Percentiles rank a stretch among this genome's conserved stretches.
phyloP scores from a whole-genome alignment of 2,888 invertebrate species.

The Phengaris arion region DNA sequence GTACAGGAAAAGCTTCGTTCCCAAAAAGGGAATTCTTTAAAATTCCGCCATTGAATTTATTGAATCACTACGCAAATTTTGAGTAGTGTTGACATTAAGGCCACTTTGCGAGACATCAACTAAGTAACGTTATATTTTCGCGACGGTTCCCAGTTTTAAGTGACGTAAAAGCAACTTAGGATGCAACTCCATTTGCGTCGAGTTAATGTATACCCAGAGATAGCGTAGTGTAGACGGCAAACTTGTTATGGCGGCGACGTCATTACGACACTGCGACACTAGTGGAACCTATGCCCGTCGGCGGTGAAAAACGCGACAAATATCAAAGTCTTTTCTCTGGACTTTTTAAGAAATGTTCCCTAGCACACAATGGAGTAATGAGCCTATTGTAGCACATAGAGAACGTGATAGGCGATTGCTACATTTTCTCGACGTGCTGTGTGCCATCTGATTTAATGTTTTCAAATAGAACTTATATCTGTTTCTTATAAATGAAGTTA shows the following conservation, averaged over 20 bases:
- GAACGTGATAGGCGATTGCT: not conserved
- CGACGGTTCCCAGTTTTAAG: slow-evolving; percentile 24
- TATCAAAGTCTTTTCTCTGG: slow-evolving; percentile 21
- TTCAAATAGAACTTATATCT: not conserved
- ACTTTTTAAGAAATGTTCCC: slow-evolving; percentile 6
- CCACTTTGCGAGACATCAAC: slow-evolving; percentile 25
- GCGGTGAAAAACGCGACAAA: slow-evolving; percentile 15
- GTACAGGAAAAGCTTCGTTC: not conserved
- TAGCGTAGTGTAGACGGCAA: not conserved
- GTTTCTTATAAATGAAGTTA: not conserved
- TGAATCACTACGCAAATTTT: slow-evolving; percentile 9
- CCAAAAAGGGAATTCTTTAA: not conserved
- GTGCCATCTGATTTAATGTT: not conserved
- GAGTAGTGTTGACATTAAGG: slow-evolving; percentile 20
- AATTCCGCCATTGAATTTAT: not conserved
- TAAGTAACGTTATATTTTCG: slow-evolving; percentile 24
- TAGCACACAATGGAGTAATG: slow-evolving; percentile 12
- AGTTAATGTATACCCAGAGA: slow-evolving; percentile 1
- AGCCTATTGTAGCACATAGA: slow-evolving; percentile 6
- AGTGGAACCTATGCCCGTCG: slow-evolving; percentile 4
- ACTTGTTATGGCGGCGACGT: slow-evolving; percentile 11
- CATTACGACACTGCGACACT: slow-evolving; percentile 18
- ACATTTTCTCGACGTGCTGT: not conserved
- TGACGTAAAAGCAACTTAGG: slow-evolving; percentile 27
- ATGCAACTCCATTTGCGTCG: slow-evolving; percentile 23